These are phyloP conservation scores for Scaptomyza reducta DNA, from an alignment of 2,888 invertebrate genomes.

Conservation along the genomic window DNA sequence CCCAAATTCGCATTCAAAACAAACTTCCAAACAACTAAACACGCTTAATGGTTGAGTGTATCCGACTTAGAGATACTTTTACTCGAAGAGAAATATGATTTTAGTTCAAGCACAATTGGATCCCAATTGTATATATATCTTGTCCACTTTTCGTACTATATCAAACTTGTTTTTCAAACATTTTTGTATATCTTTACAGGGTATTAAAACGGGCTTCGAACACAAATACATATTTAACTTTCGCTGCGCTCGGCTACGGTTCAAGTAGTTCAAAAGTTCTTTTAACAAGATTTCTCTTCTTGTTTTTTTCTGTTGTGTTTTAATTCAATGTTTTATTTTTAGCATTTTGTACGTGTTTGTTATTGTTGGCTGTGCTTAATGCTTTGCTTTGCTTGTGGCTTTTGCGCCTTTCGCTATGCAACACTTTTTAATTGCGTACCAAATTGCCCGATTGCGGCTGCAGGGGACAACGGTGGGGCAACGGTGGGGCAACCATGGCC, in stretches of 20 bases:
- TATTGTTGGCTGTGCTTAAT: slow-evolving; percentile 25
- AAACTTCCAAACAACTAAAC: slow-evolving; percentile 14
- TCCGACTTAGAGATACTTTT: not conserved
- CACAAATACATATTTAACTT: slow-evolving; percentile 23
- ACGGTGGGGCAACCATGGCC: slow-evolving; percentile 22
- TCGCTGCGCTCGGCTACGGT: slow-evolving; percentile 14
- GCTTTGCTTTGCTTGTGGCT: slow-evolving; percentile 16
- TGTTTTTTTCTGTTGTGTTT: not conserved
- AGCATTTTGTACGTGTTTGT: slow-evolving; percentile 3
- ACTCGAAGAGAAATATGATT: too few species aligned
- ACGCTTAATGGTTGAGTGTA: not conserved
- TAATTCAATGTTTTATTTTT: not conserved
- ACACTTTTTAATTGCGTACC: slow-evolving; percentile 64
- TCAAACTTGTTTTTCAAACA: too few species aligned
- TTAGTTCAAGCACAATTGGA: too few species aligned
- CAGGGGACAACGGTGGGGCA: not conserved
- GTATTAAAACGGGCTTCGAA: too few species aligned
- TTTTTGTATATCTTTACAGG: too few species aligned
- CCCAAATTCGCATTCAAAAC: slow-evolving; percentile 10
- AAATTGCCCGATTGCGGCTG: slow-evolving; percentile 44
- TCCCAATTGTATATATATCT: too few species aligned
- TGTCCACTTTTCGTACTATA: too few species aligned
- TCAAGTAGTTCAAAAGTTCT: slow-evolving; percentile 23
- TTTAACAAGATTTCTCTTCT: slow-evolving; percentile 8
- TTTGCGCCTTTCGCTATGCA: slow-evolving; percentile 48